Evolutionary conservation across 2,888 invertebrate species (phyloP).

Genomic region (Linnaemya vulpina): DNA sequence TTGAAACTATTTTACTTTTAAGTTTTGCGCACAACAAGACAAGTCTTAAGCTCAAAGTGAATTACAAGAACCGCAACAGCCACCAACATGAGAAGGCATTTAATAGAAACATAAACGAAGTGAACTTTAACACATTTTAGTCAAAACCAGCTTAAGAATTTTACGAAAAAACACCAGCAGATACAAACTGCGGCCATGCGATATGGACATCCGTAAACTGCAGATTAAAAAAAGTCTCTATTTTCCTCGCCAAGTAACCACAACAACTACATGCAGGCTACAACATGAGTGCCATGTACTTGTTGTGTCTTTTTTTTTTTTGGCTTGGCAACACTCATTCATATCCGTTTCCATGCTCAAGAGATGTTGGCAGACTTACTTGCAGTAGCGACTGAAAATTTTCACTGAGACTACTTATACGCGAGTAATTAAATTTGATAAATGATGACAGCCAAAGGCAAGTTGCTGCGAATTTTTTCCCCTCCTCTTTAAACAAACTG

Average conservation of each 20-base stretch:
- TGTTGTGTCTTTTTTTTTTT: conserved; percentile 17
- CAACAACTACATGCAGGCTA: conserved; percentile 60
- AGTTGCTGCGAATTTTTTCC: conserved; percentile 12
- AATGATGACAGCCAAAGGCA: conserved; percentile 70
- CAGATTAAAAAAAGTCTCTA: conserved; percentile 13
- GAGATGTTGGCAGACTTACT: conserved; percentile 49
- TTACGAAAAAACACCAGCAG: background rate
- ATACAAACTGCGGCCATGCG: background rate
- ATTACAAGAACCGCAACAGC: background rate
- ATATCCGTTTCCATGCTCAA: conserved; percentile 26
- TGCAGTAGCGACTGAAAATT: conserved; percentile 20
- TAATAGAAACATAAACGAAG: conserved; percentile 26
- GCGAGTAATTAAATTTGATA: conserved; percentile 74
- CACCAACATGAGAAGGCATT: conserved; percentile 32
- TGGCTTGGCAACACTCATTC: background rate
- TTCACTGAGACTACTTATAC: conserved; percentile 65
- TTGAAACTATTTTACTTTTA: too few species aligned
- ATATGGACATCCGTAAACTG: conserved; percentile 17
- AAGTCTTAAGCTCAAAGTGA: background rate
- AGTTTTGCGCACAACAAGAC: too few species aligned
- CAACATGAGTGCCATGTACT: conserved; percentile 60
- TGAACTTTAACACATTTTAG: conserved; percentile 12
- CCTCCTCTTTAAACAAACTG: conserved; percentile 21
- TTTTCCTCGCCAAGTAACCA: conserved; percentile 62
- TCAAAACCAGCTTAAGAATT: conserved; percentile 38